phyloP scores from a whole-genome alignment of 2,113 vertebrate genomes.

The Paraplagusia blochii region DNA sequence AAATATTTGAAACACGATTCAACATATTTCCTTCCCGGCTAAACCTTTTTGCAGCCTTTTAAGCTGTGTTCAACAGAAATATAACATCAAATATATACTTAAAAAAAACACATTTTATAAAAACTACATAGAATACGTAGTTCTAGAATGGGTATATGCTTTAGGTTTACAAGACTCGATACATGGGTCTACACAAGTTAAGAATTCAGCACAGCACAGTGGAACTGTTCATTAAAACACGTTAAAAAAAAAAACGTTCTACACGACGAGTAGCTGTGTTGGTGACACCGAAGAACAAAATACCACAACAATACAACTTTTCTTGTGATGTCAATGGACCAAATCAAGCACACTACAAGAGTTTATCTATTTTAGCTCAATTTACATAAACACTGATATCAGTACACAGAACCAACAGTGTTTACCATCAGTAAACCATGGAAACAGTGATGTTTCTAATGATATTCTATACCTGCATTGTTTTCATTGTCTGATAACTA shows the following conservation, averaged over 20 bases:
- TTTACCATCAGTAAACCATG: conserved; percentile 24
- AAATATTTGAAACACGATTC: conserved; percentile 31
- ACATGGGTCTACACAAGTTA: conserved; percentile 44
- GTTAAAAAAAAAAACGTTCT: conserved; percentile 36
- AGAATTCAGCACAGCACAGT: conserved; percentile 53
- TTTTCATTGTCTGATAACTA: conserved; percentile 28
- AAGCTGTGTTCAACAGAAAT: conserved; percentile 38
- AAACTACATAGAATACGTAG: conserved; percentile 52
- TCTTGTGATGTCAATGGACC: conserved; percentile 66
- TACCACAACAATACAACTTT: conserved; percentile 38
- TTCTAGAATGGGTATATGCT: conserved; percentile 52
- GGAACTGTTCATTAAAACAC: conserved; percentile 55
- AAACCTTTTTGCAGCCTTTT: conserved; percentile 28
- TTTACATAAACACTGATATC: conserved; percentile 48
- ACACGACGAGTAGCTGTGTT: conserved; percentile 41
- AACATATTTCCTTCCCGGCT: conserved; percentile 35
- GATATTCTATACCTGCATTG: conserved; percentile 55
- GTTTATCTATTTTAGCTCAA: conserved; percentile 58
- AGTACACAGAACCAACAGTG: neutral
- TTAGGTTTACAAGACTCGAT: conserved; percentile 43
- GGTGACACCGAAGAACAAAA: conserved; percentile 34
- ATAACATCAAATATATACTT: conserved; percentile 50
- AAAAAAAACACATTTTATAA: conserved; percentile 55
- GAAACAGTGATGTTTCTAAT: conserved; percentile 42
- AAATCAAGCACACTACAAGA: conserved; percentile 70